Base-by-base conservation (phyloP, 2,888 invertebrate genomes). In the Erebia ligea region DNA sequence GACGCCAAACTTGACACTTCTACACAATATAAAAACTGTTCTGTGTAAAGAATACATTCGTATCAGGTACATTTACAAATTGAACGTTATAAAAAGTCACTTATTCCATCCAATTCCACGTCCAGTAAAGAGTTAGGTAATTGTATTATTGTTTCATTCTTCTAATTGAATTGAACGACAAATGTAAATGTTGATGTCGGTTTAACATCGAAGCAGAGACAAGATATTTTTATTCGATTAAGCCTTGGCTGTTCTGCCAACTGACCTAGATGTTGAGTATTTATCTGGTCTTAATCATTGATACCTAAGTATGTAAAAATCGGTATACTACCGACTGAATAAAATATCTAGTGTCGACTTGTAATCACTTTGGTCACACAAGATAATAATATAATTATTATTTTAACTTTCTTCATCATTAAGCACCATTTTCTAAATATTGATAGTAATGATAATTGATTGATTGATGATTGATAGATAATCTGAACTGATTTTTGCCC, bases 111-210 rank as follows among this genome's bases (percentile, higher is more conserved):
- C 9, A 19, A 17, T 19, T 52, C n/a, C n/a, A 17, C 17, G 17
- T 59, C 9, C 19, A 61, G 11, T 10, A 59, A 11, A 40, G 17
- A 59, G n/a, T 42, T 42, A 10, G 42, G 45, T 62, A 45, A 21
- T 48, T 62, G 62, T 48, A 21, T 48, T 62, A 62, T 48, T 48
- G 15, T 62, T 48, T 45, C 45, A 62, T 48, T 48, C 62, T 62
- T 19, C 48, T 62, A 42, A 61, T 61, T 42, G 61, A 61, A 61
- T 45, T 40, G 17, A 61, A 61, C 17, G 42, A 19, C 61, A 13
- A 61, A 61, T 61, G 42, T 61, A 61, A 61, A 61, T 61, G 61
- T 61, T 17, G 17, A 61, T 61, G 61, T 61, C 40, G 11, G 42
- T 61, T 19, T 19, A 42, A 19, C 42, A 40, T 34, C 42, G 61